phyloP scores from a whole-genome alignment of 2,113 vertebrate species.

The Ia io region DNA sequence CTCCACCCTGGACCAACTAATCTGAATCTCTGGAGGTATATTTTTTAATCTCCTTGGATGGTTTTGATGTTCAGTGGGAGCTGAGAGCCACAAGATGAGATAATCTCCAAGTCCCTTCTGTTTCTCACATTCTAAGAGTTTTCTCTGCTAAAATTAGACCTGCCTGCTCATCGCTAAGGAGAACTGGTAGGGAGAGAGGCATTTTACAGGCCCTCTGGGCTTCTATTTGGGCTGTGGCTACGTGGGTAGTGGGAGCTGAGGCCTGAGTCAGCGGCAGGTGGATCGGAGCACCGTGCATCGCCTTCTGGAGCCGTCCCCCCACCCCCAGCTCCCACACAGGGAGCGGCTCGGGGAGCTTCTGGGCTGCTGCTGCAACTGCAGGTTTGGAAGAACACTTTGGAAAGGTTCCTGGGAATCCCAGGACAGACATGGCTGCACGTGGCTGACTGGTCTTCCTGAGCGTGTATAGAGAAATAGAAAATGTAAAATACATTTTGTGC shows the following conservation, averaged over 20 bases:
- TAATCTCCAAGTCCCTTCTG: slow-evolving; percentile 49
- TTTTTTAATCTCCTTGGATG: background rate
- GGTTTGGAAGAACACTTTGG: background rate
- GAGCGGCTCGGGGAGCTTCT: rapidly evolving
- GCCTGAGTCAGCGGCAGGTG: slow-evolving; percentile 56
- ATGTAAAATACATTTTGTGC: background rate
- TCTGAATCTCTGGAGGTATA: background rate
- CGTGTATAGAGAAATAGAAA: background rate
- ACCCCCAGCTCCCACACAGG: background rate
- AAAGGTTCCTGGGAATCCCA: background rate
- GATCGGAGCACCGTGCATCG: background rate
- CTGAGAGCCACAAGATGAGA: background rate
- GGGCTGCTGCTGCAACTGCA: background rate
- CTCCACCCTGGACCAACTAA: background rate
- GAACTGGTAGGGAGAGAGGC: slow-evolving; percentile 16
- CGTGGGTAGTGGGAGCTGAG: background rate
- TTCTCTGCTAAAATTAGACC: slow-evolving; percentile 71
- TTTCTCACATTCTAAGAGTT: slow-evolving; percentile 39
- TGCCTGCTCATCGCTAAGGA: slow-evolving; percentile 34
- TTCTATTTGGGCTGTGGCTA: slow-evolving; percentile 33
- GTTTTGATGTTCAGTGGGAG: background rate
- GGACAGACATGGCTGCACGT: background rate
- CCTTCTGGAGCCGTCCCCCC: background rate
- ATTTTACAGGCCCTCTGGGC: slow-evolving; percentile 8
- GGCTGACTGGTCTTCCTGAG: background rate